Percentiles rank a stretch among this genome's conserved stretches.
These are phyloP conservation scores for Nasalis larvatus DNA, from an alignment of 2,113 vertebrate genomes.

Conservation along the genomic window DNA sequence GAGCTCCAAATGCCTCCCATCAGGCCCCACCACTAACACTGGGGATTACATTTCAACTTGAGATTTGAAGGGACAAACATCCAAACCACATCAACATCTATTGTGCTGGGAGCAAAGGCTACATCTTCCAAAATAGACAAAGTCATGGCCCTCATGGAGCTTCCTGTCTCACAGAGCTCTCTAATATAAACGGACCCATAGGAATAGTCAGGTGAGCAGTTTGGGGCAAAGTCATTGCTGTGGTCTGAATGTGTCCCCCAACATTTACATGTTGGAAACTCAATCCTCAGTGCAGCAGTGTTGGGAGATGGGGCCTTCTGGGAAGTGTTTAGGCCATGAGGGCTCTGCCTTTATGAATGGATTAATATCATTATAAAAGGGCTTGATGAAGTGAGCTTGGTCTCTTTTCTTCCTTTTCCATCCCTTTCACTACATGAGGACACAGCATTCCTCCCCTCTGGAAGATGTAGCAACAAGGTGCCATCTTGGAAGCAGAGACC, in stretches of 20 bases:
- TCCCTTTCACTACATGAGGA: not conserved
- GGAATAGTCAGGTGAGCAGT: not conserved
- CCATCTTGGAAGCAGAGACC: not conserved
- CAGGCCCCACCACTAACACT: too few relatives aligned
- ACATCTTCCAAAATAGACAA: not conserved
- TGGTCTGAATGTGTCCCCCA: not conserved
- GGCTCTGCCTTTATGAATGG: not conserved
- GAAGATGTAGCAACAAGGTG: too few relatives aligned
- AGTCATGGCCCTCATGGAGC: not conserved
- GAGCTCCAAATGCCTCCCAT: too few relatives aligned
- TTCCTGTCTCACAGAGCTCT: not conserved
- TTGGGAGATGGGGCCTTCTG: not conserved
- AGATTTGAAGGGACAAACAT: too few relatives aligned
- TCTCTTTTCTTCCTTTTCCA: not conserved
- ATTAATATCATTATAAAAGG: not conserved
- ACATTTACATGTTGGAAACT: not conserved
- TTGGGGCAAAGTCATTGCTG: not conserved
- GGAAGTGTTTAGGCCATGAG: not conserved
- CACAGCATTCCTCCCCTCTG: not conserved
- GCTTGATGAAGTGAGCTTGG: not conserved
- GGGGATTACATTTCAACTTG: too few relatives aligned
- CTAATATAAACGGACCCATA: not conserved
- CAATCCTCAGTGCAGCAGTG: not conserved
- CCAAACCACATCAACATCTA: not conserved
- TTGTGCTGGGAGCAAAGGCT: not conserved